Percentiles rank a stretch among this genome's conserved stretches.
phyloP scores from a whole-genome alignment of 2,888 invertebrate species.

The Hirtodrosophila cameraria region DNA sequence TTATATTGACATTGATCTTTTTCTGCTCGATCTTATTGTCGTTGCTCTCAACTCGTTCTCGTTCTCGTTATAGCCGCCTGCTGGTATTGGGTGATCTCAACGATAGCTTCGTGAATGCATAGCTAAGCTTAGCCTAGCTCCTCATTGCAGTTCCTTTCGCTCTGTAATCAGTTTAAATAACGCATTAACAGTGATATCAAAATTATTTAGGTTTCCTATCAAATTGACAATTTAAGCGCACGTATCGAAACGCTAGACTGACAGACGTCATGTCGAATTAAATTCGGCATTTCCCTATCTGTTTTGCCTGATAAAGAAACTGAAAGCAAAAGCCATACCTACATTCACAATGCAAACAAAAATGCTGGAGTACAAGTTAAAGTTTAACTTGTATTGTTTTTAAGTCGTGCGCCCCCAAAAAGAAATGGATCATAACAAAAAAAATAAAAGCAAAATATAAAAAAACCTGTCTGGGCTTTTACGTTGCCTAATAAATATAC shows the following conservation, averaged over 20 bases:
- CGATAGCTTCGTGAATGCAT: constrained; percentile 39
- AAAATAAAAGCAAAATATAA: constrained; percentile 7
- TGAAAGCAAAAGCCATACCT: background rate
- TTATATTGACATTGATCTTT: background rate
- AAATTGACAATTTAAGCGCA: constrained; percentile 45
- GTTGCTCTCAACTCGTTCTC: background rate
- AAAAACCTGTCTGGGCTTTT: constrained; percentile 50
- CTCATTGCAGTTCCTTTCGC: constrained; percentile 21
- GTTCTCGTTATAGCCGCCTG: background rate
- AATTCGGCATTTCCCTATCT: constrained; percentile 7
- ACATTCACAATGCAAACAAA: constrained; percentile 45
- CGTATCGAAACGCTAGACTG: constrained; percentile 43
- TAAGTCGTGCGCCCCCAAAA: constrained; percentile 58
- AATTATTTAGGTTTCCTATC: too few species aligned
- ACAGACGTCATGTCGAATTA: constrained; percentile 43
- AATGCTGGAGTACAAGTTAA: constrained; percentile 15
- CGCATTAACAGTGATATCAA: constrained; percentile 23
- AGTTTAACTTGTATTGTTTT: constrained; percentile 50
- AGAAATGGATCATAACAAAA: constrained; percentile 58
- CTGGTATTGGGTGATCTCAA: constrained; percentile 29
- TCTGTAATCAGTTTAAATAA: constrained; percentile 35
- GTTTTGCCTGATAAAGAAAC: constrained; percentile 20
- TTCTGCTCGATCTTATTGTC: background rate
- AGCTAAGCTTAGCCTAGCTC: constrained; percentile 50
- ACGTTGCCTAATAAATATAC: constrained; percentile 28